Conservation (phyloP, 53 echinoderm and acorn worm species). For the Patiria pectinifera region DNA sequence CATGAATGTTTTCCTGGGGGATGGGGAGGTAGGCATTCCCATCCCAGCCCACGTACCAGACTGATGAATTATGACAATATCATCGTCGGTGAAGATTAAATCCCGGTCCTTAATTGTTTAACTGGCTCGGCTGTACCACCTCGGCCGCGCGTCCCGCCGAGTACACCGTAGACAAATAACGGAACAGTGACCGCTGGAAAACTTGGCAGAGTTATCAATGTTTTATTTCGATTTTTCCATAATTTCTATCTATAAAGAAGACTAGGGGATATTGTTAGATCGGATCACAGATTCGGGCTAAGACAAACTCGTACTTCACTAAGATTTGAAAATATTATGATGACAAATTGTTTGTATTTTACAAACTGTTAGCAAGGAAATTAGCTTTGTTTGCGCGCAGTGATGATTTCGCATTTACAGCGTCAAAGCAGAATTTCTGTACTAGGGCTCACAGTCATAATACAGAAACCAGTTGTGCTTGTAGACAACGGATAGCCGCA, state of each 20-base stretch:
- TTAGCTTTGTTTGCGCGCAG: no score
- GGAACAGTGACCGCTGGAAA: not conserved
- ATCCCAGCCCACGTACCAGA: conserved; percentile 8
- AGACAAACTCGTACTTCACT: no score
- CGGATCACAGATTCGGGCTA: no score
- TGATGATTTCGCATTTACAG: no score
- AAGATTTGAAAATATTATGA: no score
- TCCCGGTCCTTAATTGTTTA: conserved; percentile 35
- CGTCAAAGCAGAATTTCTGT: no score
- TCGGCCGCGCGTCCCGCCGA: conserved; percentile 1
- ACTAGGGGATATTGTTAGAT: no score
- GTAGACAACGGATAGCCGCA: not conserved
- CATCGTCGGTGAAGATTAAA: conserved; percentile 53
- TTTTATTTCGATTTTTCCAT: not conserved
- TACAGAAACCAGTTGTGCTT: no score
- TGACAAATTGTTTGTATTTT: no score
- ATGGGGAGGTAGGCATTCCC: not conserved
- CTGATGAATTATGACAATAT: conserved; percentile 58
- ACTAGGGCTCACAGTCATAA: no score
- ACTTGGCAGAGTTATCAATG: not conserved
- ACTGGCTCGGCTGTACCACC: conserved; percentile 51
- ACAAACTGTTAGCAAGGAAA: no score
- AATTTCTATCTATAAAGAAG: no score
- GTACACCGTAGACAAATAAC: conserved; percentile 13
- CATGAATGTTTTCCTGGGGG: not conserved